Conservation (phyloP, 2,888 invertebrate genomes). For the Idaea dimidiata region DNA sequence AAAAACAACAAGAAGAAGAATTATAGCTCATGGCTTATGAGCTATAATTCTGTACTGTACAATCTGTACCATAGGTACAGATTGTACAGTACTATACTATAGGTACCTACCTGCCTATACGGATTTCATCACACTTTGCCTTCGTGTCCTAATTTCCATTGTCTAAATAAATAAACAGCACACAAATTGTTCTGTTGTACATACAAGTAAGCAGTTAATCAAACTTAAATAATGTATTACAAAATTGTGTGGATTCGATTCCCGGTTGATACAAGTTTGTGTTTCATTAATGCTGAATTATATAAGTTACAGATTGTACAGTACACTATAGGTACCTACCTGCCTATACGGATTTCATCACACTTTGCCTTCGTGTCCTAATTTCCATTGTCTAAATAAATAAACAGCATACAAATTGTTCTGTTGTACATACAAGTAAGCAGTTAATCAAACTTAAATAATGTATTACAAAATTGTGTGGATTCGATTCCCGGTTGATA, state of each 20-base stretch:
- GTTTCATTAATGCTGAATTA: slow-evolving; percentile 46
- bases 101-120: too few species aligned
- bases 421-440: not conserved
- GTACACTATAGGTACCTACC: too few species aligned
- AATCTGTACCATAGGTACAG: too few species aligned
- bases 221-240: slow-evolving; percentile 22
- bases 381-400: not conserved
- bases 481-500: slow-evolving; percentile 39
- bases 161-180: not conserved
- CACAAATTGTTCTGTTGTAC: not conserved
- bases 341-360: not conserved
- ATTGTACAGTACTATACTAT: too few species aligned
- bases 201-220: slow-evolving; percentile 9
- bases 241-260: slow-evolving; percentile 35
- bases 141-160: not conserved
- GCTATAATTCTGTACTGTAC: too few species aligned
- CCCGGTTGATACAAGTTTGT: slow-evolving; percentile 38
- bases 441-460: slow-evolving; percentile 21
- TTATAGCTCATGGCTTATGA: too few species aligned
- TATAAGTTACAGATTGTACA: too few species aligned
- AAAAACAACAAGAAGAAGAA: too few species aligned
- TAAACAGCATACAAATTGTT: not conserved
- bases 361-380: not conserved
- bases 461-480: slow-evolving; percentile 23
- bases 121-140: not conserved